These are phyloP conservation scores for Podabrus alpinus DNA, from an alignment of 2,888 invertebrate genomes.

Conservation along the genomic window DNA sequence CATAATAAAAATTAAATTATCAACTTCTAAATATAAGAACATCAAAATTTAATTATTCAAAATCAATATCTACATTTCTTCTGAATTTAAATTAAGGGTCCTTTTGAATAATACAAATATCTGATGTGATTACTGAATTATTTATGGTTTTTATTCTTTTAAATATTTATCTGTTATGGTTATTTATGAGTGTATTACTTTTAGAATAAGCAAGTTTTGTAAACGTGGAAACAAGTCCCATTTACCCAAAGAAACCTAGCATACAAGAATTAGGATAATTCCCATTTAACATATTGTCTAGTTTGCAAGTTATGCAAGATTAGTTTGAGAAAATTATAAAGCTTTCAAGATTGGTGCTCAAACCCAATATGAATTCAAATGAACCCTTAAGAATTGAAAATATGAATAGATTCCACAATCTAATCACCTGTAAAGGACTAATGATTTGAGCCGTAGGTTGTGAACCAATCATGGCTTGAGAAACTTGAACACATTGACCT, in stretches of 20 bases:
- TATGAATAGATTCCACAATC: background rate
- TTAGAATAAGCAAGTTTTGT: background rate
- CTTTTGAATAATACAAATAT: background rate
- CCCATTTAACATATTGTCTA: background rate
- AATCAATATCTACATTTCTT: background rate
- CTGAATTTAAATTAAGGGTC: background rate
- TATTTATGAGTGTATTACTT: too few species aligned
- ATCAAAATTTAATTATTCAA: too few species aligned
- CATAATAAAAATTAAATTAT: background rate
- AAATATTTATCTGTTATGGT: too few species aligned
- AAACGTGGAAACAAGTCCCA: background rate
- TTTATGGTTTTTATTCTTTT: background rate
- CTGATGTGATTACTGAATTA: background rate
- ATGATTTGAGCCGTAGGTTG: constrained; percentile 75
- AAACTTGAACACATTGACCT: constrained; percentile 74
- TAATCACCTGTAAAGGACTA: constrained; percentile 68
- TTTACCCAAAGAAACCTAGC: background rate
- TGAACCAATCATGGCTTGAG: constrained; percentile 68
- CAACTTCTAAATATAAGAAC: background rate
- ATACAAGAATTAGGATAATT: background rate
- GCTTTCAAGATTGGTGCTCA: background rate
- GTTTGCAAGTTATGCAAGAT: too few species aligned
- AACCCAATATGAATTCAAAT: constrained; percentile 8
- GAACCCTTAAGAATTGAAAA: constrained; percentile 1
- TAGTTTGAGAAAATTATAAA: too few species aligned